A percentile compares a stretch with the other conserved stretches of the same genome.
phyloP scores from a whole-genome alignment of 2,888 invertebrate species.

The Lypha dubia region DNA sequence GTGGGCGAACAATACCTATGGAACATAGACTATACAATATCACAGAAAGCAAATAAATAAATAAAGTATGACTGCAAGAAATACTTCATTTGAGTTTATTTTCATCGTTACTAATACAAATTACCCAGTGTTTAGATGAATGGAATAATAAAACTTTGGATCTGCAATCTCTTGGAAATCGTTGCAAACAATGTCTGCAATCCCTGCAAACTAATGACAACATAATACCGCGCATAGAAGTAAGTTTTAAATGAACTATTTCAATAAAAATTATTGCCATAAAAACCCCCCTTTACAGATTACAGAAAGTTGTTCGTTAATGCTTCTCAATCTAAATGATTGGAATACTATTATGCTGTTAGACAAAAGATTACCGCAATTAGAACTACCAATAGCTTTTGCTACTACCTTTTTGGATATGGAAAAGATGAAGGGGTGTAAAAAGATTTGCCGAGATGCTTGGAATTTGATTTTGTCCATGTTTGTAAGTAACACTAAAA shows the following conservation, averaged over 20 bases:
- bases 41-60: too few relatives aligned
- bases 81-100: conserved; percentile 78
- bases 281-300: conserved; percentile 73
- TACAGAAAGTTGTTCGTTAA: conserved; percentile 91
- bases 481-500: conserved; percentile 83
- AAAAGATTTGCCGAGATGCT: conserved; percentile 89
- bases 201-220: conserved; percentile 86
- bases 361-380: conserved; percentile 86
- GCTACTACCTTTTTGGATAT: conserved; percentile 90
- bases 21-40: too few relatives aligned
- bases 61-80: conserved; percentile 76
- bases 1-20: too few relatives aligned
- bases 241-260: conserved; percentile 77
- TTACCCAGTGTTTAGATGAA: conserved; percentile 88
- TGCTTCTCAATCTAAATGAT: conserved; percentile 92
- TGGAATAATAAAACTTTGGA: conserved; percentile 85
- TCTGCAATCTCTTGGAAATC: conserved; percentile 85
- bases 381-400: conserved; percentile 89
- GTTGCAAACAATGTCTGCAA: conserved; percentile 89
- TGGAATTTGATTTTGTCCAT: conserved; percentile 88
- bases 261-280: not conserved
- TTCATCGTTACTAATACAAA: conserved; percentile 87
- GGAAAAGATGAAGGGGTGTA: conserved; percentile 88
- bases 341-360: conserved; percentile 88
- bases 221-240: conserved; percentile 90